phyloP scores from a whole-genome alignment of 1,140 invertebrate genomes.

The Pollicipes pollicipes region DNA sequence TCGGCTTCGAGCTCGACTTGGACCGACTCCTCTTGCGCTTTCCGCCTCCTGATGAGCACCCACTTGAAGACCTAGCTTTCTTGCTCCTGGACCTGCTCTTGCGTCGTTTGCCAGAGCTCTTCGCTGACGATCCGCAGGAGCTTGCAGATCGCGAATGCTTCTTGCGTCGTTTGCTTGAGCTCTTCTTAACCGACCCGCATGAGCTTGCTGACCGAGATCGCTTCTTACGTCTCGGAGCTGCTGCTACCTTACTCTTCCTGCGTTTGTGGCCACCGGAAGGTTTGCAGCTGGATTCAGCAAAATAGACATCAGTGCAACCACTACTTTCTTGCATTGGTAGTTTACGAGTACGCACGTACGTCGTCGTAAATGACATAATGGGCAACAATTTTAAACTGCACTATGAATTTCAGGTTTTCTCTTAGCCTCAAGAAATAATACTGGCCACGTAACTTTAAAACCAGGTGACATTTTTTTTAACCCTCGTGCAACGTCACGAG shows the following conservation, averaged over 20 bases:
- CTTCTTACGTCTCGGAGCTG: background rate
- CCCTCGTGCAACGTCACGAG: background rate
- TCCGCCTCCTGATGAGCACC: background rate
- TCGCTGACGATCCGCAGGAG: background rate
- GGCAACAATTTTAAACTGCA: background rate
- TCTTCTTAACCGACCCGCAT: background rate
- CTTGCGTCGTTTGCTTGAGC: background rate
- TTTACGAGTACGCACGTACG: too few relatives aligned
- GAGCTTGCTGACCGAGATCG: background rate
- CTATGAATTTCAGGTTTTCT: background rate
- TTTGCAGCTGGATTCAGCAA: background rate
- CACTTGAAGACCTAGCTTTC: background rate
- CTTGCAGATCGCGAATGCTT: background rate
- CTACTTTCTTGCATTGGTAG: too few relatives aligned
- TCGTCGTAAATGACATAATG: background rate
- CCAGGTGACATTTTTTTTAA: background rate
- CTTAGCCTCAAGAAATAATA: background rate
- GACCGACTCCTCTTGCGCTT: background rate
- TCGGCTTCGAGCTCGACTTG: background rate
- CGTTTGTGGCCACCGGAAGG: background rate
- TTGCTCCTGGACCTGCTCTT: conserved; percentile 1
- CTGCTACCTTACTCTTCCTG: background rate
- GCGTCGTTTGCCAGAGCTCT: background rate
- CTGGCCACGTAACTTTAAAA: background rate
- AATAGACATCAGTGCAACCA: background rate